Conservation (phyloP, 1,140 invertebrate species). For the Lasioglossum baleicum region DNA sequence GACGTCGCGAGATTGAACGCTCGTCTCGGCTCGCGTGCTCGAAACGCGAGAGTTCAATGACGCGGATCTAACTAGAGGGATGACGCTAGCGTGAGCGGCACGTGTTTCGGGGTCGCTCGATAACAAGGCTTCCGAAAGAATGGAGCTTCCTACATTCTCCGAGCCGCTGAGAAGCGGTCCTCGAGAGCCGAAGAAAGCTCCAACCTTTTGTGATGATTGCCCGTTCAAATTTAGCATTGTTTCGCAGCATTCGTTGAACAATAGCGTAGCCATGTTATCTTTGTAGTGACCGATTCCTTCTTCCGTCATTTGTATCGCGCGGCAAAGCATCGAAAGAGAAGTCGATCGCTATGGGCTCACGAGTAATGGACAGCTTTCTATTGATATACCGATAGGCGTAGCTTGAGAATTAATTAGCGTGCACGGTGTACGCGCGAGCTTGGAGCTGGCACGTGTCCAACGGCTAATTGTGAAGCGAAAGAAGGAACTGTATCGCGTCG, state of each 20-base stretch:
- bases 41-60: conserved; percentile 58
- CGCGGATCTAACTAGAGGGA: conserved; percentile 59
- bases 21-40: not conserved
- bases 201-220: not conserved
- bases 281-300: too few species aligned
- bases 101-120: conserved; percentile 7
- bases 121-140: conserved; percentile 21
- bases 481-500: conserved; percentile 38
- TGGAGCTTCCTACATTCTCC: not conserved
- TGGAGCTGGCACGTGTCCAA: conserved; percentile 40
- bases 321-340: too few species aligned
- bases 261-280: too few species aligned
- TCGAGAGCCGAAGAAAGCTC: not conserved
- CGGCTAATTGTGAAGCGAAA: conserved; percentile 54
- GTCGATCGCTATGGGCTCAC: not conserved
- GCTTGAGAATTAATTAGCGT: conserved; percentile 35
- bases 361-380: not conserved
- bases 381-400: not conserved
- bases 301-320: too few species aligned
- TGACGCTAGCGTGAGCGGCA: conserved; percentile 49
- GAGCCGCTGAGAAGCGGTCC: not conserved
- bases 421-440: not conserved
- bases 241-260: too few species aligned
- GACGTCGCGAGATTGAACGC: too few species aligned
- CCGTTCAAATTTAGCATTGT: too few species aligned